A percentile compares a stretch with the other conserved stretches of the same genome.
Evolutionary conservation across 2,113 vertebrate genomes (phyloP).

Genomic region (Kryptolebias marmoratus): DNA sequence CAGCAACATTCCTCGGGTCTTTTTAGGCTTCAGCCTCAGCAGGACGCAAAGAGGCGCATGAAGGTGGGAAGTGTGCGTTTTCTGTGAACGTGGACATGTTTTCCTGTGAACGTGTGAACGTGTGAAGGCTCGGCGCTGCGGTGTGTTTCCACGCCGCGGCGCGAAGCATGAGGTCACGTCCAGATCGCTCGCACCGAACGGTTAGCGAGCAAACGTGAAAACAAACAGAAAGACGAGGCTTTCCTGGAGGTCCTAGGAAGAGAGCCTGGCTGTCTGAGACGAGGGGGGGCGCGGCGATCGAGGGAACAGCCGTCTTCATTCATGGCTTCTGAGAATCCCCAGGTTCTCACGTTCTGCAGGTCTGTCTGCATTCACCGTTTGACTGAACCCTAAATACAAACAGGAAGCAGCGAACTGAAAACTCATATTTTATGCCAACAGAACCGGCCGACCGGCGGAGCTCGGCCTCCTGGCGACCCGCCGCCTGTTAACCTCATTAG

Average conservation of each 20-base stretch:
- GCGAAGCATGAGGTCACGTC: conserved; percentile 10
- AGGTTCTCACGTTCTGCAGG: conserved; percentile 6
- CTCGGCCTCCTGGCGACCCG: no score
- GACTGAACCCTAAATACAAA: no score
- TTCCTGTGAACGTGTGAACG: not conserved
- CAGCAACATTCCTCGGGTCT: conserved; percentile 5
- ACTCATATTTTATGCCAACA: no score
- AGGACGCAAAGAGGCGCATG: not conserved
- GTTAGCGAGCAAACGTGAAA: conserved; percentile 43
- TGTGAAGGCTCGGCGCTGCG: not conserved
- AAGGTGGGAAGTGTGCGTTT: conserved; percentile 2
- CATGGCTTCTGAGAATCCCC: conserved; percentile 64
- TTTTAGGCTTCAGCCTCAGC: not conserved
- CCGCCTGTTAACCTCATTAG: no score
- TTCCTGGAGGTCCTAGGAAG: conserved; percentile 40
- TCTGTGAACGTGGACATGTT: not conserved
- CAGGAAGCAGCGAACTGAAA: no score
- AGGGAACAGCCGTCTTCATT: conserved; percentile 60
- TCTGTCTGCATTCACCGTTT: not conserved
- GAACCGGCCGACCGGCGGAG: no score
- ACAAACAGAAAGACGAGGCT: conserved; percentile 26
- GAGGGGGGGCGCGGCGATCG: conserved; percentile 22
- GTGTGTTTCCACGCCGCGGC: not conserved
- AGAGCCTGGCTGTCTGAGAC: conserved; percentile 23
- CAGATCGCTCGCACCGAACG: conserved; percentile 12